phyloP scores from a whole-genome alignment of 2,888 invertebrate genomes.

The Drosophila atroscutellata region DNA sequence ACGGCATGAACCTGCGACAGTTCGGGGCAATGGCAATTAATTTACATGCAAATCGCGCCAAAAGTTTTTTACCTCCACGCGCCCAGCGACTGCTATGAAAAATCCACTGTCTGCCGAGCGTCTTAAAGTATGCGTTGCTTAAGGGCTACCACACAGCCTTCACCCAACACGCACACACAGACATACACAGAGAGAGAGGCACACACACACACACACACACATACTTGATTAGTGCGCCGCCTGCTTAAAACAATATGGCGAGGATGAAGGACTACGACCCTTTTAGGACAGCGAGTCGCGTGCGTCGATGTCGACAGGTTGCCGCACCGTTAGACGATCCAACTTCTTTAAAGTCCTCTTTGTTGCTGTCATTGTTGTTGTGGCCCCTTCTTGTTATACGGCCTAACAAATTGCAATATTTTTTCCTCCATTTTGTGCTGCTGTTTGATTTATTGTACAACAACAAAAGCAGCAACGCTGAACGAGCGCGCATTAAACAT shows the following conservation, averaged over 20 bases:
- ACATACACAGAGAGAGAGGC: not conserved
- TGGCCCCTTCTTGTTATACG: slow-evolving; percentile 29
- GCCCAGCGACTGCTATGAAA: slow-evolving; percentile 4
- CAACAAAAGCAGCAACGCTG: slow-evolving; percentile 31
- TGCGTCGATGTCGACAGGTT: slow-evolving; percentile 72
- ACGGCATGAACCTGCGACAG: slow-evolving; percentile 68
- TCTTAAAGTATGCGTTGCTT: slow-evolving; percentile 54
- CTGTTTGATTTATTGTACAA: slow-evolving; percentile 71
- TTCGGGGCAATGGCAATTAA: slow-evolving; percentile 79
- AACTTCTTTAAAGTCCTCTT: slow-evolving; percentile 32
- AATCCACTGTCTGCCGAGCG: slow-evolving; percentile 33
- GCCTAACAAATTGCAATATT: slow-evolving; percentile 75
- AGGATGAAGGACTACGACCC: slow-evolving; percentile 62
- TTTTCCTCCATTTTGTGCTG: slow-evolving; percentile 26
- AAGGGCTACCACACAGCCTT: slow-evolving; percentile 34
- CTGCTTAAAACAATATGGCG: slow-evolving; percentile 75
- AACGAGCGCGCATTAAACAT: slow-evolving; percentile 75
- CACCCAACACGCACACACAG: not conserved
- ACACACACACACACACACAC: slow-evolving; percentile 7
- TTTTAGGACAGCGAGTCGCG: slow-evolving; percentile 67
- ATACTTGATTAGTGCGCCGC: slow-evolving; percentile 73
- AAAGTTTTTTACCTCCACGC: slow-evolving; percentile 55
- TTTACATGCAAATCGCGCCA: slow-evolving; percentile 82
- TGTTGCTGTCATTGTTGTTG: slow-evolving; percentile 27
- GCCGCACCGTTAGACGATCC: slow-evolving; percentile 69